Base-by-base conservation (phyloP, 2,888 invertebrate genomes). In the Agrenia bidenticulata region DNA sequence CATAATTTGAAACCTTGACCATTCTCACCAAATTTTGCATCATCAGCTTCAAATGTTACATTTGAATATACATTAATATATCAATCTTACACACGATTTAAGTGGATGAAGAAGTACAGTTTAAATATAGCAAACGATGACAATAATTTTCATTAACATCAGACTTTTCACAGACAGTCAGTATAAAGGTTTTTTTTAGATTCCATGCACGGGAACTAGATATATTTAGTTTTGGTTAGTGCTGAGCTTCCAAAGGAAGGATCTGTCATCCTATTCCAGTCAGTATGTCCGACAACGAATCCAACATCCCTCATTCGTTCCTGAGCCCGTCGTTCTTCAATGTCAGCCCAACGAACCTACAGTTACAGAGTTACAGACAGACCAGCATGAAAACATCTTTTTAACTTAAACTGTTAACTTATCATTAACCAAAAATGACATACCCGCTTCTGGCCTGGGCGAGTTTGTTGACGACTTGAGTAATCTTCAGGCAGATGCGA, bases 311-410 rank as follows among this genome's bases (percentile, higher is more conserved):
- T 87, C 87, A 94, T 90, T 83, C 94, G 91, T 80, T 91, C 90
- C 82, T 94, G 94, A 78, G 90, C 84, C 77, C 90, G 89, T 78
- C 89, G 85, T 81, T 96, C 96, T 84, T 97, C 97, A 78, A 97
- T 85, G 82, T 97, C 97, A 57, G 96, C 96, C 97, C 97, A 97
- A 77, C 96, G 89, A 77, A 97, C 96, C 96, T 97, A 78, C n/a
- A n/a, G n/a, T n/a, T 27, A 78, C 70, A 45, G 37, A 63, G 66
- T 57, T 11, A 37, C 11, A 37, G 7, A 27, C 11, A 15, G n/a
- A n/a, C n/a, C 17, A 15, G 23, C 24, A 45, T 60, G 26, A 49
- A 49, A 23, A 17, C 7, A 53, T 7, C 19, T 24, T 15, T 27
- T 27, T 55, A 23, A 27, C 19, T 7, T 4, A 27, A 17, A n/a